Base-by-base conservation (phyloP, 2,113 vertebrate species). In the Psilopsiagon aymara region DNA sequence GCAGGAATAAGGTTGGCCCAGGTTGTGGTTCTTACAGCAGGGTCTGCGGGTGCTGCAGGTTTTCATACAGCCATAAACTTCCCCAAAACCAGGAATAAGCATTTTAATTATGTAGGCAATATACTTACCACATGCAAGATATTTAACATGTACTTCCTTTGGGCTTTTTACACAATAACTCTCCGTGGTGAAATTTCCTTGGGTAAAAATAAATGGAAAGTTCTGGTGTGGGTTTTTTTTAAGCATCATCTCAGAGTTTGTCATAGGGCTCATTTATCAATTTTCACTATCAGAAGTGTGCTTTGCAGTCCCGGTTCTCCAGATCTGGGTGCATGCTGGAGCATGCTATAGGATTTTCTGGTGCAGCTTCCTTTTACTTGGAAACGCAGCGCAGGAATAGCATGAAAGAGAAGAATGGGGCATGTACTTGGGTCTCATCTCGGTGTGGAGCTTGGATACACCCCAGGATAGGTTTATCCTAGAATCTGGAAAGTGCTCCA, bases 51-150 rank as follows among this genome's bases (percentile, higher is more conserved):
- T 63, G 14, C 11, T 69, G 10, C 43, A 59, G 29, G 10, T 27
- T 74, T 19, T 62, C 43, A 28, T 33, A 64, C 1, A 7, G 16
- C 13, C 5, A 0, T 64, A 44, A 87, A 64, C 10, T 47, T 92
- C 59, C 78, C 90, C 71, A 68, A 81, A 66, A 18, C 4, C 18
- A 69, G 74, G 57, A 88, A 70, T 94, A 93, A 95, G 27, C 31
- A 20, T 90, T 92, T 92, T 27, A 90, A 84, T 97, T 82, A 95
- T 86, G 55, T 88, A 66, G 64, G 23, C 60, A 87, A 15, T 69
- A 66, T 18, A 35, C 10, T 59, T 59, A 59, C 24, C 52, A 94
- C 59, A 7, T 95, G 59, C 46, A 53, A 73, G 35, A 46, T 63
- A 92, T 47, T 93, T 96, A 92, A 71, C 46, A 10, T 78, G 57